Conservation (phyloP, 2,797 vertebrate genomes). For the Pristis pectinata region DNA sequence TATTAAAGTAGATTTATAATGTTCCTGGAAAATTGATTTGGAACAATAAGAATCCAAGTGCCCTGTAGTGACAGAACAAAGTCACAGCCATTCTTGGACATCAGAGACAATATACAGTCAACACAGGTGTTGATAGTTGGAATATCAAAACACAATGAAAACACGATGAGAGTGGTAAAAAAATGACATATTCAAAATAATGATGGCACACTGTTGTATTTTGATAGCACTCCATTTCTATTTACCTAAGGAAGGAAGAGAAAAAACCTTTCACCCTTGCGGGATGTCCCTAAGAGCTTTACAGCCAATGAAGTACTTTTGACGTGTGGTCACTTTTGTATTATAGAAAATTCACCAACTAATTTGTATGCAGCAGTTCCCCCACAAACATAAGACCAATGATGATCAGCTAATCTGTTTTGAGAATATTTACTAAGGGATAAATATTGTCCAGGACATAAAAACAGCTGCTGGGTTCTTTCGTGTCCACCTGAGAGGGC, state of each 20-base stretch:
- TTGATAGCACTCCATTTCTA: not conserved
- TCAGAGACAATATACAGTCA: conserved; percentile 48
- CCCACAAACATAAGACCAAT: too few species aligned
- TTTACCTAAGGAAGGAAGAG: not conserved
- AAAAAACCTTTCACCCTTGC: too few species aligned
- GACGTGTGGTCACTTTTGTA: too few species aligned
- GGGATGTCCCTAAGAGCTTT: too few species aligned
- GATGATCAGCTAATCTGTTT: too few species aligned
- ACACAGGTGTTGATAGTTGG: conserved; percentile 55
- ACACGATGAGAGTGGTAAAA: not conserved
- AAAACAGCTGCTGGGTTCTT: too few species aligned
- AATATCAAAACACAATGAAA: conserved; percentile 48
- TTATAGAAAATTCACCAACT: too few species aligned
- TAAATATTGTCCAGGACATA: too few species aligned
- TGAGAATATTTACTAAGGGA: too few species aligned
- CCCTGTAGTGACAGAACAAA: conserved; percentile 58
- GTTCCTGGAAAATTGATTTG: conserved; percentile 49
- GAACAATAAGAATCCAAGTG: conserved; percentile 56
- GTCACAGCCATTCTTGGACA: conserved; percentile 46
- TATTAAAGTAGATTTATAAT: conserved; percentile 47
- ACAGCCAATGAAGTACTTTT: too few species aligned
- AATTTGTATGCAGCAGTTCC: too few species aligned
- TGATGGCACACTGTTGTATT: not conserved
- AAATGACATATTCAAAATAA: not conserved
- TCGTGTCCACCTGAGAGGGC: too few species aligned